A percentile compares a stretch with the other conserved stretches of the same genome.
phyloP scores from a whole-genome alignment of 1,140 invertebrate genomes.

The Popillia japonica region DNA sequence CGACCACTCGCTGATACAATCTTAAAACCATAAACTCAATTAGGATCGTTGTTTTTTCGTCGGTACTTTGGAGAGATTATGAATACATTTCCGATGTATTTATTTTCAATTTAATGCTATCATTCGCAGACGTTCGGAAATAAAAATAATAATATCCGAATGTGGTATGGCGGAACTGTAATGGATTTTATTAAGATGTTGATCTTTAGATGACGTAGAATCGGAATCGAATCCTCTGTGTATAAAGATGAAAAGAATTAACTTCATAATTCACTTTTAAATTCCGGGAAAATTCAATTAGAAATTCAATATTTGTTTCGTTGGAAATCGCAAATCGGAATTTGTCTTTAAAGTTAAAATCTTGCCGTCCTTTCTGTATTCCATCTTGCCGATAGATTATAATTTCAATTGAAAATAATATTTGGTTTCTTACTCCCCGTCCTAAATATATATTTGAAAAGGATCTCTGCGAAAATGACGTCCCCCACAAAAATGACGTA shows the following conservation, averaged over 20 bases:
- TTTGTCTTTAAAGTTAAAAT: too few species aligned
- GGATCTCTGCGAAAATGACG: not conserved
- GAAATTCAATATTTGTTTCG: not conserved
- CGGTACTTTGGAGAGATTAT: not conserved
- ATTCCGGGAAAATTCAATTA: not conserved
- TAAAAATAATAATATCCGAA: not conserved
- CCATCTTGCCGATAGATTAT: not conserved
- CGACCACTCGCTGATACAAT: not conserved
- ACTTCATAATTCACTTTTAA: not conserved
- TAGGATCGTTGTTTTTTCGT: not conserved
- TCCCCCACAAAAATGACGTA: not conserved
- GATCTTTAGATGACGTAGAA: not conserved
- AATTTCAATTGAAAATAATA: not conserved
- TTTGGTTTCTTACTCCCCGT: not conserved
- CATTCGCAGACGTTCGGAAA: not conserved
- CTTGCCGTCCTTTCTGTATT: not conserved
- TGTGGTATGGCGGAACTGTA: not conserved
- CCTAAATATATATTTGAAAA: not conserved
- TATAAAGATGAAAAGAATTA: not conserved
- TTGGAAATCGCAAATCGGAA: too few species aligned
- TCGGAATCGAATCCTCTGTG: not conserved
- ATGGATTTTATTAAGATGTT: not conserved
- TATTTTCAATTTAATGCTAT: not conserved
- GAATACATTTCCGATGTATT: not conserved
- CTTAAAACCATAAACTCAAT: slow-evolving; percentile 1